Base-by-base conservation (phyloP, 2,797 vertebrate genomes). In the Eurystomus glaucurus region DNA sequence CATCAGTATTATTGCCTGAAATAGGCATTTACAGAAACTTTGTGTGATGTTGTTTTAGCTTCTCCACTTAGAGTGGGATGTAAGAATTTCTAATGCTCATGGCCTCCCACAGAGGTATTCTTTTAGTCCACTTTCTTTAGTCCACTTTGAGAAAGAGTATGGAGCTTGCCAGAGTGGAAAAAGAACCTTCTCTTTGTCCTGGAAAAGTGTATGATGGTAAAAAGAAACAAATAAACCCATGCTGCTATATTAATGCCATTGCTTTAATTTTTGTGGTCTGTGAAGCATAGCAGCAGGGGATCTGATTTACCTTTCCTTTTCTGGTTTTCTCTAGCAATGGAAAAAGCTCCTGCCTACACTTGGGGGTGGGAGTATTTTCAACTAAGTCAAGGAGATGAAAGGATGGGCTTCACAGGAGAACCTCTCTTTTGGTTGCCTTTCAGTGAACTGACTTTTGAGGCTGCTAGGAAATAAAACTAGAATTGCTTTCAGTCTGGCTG, bases 101-200 rank as follows among this genome's bases (percentile, higher is more conserved):
- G 82, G 45, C 12, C 8, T 91, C 45, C 83, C 74, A 50, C 76
- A 41, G 83, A 86, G 58, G 5, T 14, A 20, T 88, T 93, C 43
- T 84, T 57, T 65, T 66, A 50, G 39, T 51, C 22, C 8, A 33
- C 29, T 41, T 55, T 50, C 33, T 74, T 79, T 51, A 35, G 45
- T 80, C 33, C 37, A 58, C 33, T 71, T 64, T 26, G 46, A 82
- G 54, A 62, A 86, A 50, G 29, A 76, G 23, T 68, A 69, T 26
- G 58, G 68, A 88, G 37, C 20, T 80, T 74, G 16, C 29, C n/a
- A 46, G 26, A 68, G 23, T n/a, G 10, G 39, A 19, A 78, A 45
- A 70, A 41, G 6, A 0, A 9, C 14, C 0, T 3, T 9, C 6
- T 46, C 4, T 46, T 48, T 72, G 4, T 54, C 66, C 13, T 43